Evolutionary conservation across 2,113 vertebrate genomes (phyloP), one percentile per base, ranked within the genome.

Genomic region (Sceloporus tristichus): DNA sequence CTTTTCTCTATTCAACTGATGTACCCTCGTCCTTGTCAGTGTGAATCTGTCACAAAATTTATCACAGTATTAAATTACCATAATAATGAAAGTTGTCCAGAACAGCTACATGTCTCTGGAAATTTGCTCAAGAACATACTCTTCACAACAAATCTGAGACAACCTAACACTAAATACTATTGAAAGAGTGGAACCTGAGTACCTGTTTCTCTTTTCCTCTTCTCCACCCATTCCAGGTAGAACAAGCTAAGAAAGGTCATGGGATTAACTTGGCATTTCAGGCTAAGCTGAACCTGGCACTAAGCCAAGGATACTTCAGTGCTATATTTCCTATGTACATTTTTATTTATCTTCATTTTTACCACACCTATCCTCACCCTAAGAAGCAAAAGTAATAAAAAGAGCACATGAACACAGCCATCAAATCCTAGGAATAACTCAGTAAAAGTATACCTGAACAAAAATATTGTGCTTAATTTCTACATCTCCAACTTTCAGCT

Each of bases 181-280:
- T 54, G 29, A 82, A 88, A 38, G 19, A 66, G 75, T 79, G 27
- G 62, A 0, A 6, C 76, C 34, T 78, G 90, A 77, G 38, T 91
- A 90, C 80, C 79, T 0, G 70, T 84, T 56, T 87, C 75, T 48
- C 79, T 71, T 76, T 86, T 77, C 66, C 74, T 75, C 25, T 56
- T 38, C 73, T 82, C 78, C 85, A 86, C 90, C 84, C 85, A 68
- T 90, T 87, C 88, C 90, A 90, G 90, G 93, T 87, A 89, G 90
- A 83, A 70, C 89, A 48, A 88, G 80, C 92, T 88, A 75, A 48
- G 56, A 87, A 87, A 87, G 85, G 65, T 88, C 85, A 0, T 87
- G 0, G 93, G 92, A 93, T 95, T 93, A 94, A 90, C 85, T 91
- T 91, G 92, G 88, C 92, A 27, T 84, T 92, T 90, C 78, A 84